Conservation (phyloP, 2,113 vertebrate genomes). For the Prochilodus magdalenae region DNA sequence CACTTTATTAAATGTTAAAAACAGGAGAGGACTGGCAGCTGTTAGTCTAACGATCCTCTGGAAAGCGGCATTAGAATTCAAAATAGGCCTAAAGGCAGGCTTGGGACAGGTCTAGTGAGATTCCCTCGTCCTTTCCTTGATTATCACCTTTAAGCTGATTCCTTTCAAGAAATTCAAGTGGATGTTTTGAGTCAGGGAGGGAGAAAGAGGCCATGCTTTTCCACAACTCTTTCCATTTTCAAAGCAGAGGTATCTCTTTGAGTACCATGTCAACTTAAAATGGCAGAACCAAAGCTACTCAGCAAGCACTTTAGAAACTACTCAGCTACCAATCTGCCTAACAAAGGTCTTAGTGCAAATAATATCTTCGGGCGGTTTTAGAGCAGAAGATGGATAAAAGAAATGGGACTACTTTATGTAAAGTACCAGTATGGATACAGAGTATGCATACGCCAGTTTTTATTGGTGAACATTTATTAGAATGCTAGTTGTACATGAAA, state of each 20-base stretch:
- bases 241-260: slow-evolving; percentile 41
- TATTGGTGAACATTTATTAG: no score
- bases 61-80: slow-evolving; percentile 78
- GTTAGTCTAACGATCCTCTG: slow-evolving; percentile 47
- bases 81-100: slow-evolving; percentile 78
- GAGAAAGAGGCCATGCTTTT: slow-evolving; percentile 57
- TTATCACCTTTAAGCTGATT: slow-evolving; percentile 84
- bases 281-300: slow-evolving; percentile 24
- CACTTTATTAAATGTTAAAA: background rate
- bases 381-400: background rate
- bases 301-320: background rate
- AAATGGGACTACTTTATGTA: background rate
- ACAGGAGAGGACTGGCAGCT: slow-evolving; percentile 1
- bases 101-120: slow-evolving; percentile 78
- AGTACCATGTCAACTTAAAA: slow-evolving; percentile 18
- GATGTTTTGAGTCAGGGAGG: slow-evolving; percentile 53
- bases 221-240: slow-evolving; percentile 57
- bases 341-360: background rate
- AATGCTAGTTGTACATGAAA: no score
- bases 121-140: slow-evolving; percentile 76
- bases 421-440: background rate
- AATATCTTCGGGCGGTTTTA: background rate
- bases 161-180: slow-evolving; percentile 74
- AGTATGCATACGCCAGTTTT: no score
- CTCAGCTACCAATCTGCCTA: background rate